These are phyloP conservation scores for Dipodomys spectabilis DNA, from an alignment of 2,113 vertebrate species.

Conservation along the genomic window DNA sequence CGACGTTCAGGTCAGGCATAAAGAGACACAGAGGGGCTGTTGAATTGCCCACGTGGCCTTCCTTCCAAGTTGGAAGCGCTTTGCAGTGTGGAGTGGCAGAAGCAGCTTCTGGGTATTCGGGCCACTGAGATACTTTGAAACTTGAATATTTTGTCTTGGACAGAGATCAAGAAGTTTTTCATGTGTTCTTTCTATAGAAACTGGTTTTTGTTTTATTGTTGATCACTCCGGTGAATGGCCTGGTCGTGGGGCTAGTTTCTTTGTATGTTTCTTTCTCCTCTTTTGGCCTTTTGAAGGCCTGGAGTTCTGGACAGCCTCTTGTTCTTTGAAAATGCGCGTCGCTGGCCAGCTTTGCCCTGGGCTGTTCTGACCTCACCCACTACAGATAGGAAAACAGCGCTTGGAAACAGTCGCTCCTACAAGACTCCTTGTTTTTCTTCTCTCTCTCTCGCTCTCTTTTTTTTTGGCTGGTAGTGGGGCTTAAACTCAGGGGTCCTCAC, in stretches of 20 bases:
- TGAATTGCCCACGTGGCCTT: constrained; percentile 23
- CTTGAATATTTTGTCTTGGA: constrained; percentile 79
- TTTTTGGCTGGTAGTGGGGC: background rate
- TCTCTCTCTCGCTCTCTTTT: constrained; percentile 32
- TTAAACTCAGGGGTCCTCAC: too few relatives aligned
- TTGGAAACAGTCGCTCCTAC: background rate
- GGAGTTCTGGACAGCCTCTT: background rate
- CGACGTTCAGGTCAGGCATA: constrained; percentile 45
- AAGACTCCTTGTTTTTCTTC: constrained; percentile 44
- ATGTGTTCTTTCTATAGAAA: constrained; percentile 57
- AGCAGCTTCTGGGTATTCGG: constrained; percentile 73
- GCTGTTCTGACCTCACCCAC: background rate
- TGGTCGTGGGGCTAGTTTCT: constrained; percentile 41
- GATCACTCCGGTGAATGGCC: constrained; percentile 49
- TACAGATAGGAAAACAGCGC: background rate
- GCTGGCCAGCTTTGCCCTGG: background rate
- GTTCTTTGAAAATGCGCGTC: background rate
- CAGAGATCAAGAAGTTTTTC: constrained; percentile 66
- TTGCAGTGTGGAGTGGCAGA: constrained; percentile 64
- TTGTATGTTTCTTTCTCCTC: constrained; percentile 17
- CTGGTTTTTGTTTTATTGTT: constrained; percentile 30
- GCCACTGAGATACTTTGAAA: constrained; percentile 68
- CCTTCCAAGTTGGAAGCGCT: constrained; percentile 61
- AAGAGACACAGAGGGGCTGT: constrained; percentile 66
- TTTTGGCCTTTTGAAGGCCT: constrained; percentile 40